These are phyloP conservation scores for Drosophila bocqueti DNA, from an alignment of 1,140 invertebrate species.

Conservation along the genomic window DNA sequence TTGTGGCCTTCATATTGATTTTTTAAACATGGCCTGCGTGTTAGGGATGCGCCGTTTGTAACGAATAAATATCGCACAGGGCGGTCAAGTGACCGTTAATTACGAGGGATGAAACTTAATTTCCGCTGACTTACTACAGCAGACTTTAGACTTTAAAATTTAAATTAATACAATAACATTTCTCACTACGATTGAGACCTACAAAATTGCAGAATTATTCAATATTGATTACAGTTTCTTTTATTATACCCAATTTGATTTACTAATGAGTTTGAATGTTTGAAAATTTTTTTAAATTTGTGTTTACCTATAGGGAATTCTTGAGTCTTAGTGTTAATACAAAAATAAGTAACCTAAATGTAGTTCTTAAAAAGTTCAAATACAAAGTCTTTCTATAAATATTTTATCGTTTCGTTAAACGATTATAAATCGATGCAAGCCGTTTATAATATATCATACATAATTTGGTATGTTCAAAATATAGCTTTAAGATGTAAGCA, in stretches of 20 bases:
- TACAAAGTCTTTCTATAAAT: not conserved
- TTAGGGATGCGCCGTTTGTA: constrained; percentile 10
- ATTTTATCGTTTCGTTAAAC: not conserved
- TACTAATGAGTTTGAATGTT: too few relatives aligned
- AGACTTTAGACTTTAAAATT: not conserved
- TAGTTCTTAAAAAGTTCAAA: not conserved
- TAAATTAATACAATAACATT: not conserved
- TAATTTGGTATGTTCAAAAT: not conserved
- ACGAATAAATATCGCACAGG: constrained; percentile 10
- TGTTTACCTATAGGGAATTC: not conserved
- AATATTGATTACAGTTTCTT: not conserved
- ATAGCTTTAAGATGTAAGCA: not conserved
- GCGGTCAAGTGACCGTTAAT: constrained; percentile 13
- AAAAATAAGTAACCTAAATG: not conserved
- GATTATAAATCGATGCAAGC: not conserved
- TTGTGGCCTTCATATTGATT: constrained; percentile 61
- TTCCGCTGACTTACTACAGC: not conserved
- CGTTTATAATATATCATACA: not conserved
- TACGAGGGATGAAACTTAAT: constrained; percentile 5
- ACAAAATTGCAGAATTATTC: too few relatives aligned
- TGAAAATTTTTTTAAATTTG: not conserved
- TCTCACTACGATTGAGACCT: not conserved
- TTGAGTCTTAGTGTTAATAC: not conserved
- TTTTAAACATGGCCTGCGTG: constrained; percentile 27
- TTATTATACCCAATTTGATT: not conserved